These are phyloP conservation scores for Aeoliscus strigatus DNA, from an alignment of 2,797 vertebrate species.

Conservation along the genomic window DNA sequence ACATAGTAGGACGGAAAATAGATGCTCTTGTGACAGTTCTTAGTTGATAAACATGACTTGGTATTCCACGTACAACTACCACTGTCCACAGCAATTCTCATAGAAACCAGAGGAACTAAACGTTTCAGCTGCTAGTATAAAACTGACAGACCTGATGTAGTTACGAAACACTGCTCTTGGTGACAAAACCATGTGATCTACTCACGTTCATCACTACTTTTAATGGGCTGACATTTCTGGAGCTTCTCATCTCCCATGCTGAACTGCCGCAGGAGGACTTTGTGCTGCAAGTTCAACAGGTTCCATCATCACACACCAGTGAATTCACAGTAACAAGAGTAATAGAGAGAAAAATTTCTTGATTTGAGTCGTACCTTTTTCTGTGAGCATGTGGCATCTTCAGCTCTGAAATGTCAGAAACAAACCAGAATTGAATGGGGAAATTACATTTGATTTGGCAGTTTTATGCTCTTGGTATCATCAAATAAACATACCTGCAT, in stretches of 20 bases:
- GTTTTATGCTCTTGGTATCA: neutral
- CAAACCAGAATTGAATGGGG: neutral
- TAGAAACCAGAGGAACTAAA: no score
- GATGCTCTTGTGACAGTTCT: no score
- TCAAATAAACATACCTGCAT: conserved; percentile 77
- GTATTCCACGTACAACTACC: no score
- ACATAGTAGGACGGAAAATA: no score
- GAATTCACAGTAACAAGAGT: no score
- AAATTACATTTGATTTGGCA: neutral
- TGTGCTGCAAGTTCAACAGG: conserved; percentile 78
- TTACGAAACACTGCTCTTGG: no score
- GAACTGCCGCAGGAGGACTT: conserved; percentile 91
- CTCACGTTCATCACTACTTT: conserved; percentile 89
- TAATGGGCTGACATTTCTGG: conserved; percentile 90
- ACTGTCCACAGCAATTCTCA: no score
- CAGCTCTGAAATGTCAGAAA: conserved; percentile 71
- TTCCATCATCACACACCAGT: neutral
- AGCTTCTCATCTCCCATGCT: conserved; percentile 86
- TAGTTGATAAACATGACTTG: no score
- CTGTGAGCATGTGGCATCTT: conserved; percentile 83
- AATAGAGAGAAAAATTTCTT: neutral
- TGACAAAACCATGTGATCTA: conserved; percentile 11
- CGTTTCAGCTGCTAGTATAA: no score
- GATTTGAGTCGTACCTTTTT: conserved; percentile 80
- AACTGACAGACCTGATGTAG: no score